phyloP scores from a whole-genome alignment of 2,113 vertebrate species.

The Sclerurus mexicanus region DNA sequence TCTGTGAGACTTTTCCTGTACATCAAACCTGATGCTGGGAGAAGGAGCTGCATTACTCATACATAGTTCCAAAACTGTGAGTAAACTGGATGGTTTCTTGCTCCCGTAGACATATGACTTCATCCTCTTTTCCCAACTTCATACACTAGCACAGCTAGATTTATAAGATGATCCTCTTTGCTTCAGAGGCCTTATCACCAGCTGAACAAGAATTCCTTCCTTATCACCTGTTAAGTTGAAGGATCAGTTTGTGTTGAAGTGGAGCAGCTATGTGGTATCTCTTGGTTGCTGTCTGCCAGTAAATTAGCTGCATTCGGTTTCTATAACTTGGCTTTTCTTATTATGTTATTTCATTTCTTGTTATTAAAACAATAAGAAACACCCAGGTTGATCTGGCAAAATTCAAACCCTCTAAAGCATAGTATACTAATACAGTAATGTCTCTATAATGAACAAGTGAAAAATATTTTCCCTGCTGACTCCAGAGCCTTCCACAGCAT shows the following conservation, averaged over 20 bases:
- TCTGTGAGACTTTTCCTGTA: background rate
- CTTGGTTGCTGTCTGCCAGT: background rate
- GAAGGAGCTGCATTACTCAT: slow-evolving; percentile 11
- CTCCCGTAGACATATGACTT: background rate
- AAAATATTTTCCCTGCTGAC: background rate
- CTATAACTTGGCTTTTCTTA: background rate
- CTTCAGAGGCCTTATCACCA: background rate
- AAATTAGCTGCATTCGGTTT: background rate
- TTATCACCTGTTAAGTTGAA: background rate
- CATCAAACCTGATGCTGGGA: background rate
- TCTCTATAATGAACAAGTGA: background rate
- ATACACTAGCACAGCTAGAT: background rate
- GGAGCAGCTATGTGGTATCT: background rate
- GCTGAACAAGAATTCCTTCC: background rate
- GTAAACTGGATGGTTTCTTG: slow-evolving; percentile 4
- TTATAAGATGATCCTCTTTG: background rate
- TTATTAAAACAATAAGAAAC: background rate
- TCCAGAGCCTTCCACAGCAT: background rate
- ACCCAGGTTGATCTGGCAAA: background rate
- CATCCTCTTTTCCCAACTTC: background rate
- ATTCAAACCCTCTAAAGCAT: background rate
- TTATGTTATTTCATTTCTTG: background rate
- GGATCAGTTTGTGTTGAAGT: background rate
- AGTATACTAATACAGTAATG: background rate
- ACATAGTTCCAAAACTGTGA: slow-evolving; percentile 20